Conservation (phyloP, 2,113 vertebrate genomes). For the Chaenogobius annularis region DNA sequence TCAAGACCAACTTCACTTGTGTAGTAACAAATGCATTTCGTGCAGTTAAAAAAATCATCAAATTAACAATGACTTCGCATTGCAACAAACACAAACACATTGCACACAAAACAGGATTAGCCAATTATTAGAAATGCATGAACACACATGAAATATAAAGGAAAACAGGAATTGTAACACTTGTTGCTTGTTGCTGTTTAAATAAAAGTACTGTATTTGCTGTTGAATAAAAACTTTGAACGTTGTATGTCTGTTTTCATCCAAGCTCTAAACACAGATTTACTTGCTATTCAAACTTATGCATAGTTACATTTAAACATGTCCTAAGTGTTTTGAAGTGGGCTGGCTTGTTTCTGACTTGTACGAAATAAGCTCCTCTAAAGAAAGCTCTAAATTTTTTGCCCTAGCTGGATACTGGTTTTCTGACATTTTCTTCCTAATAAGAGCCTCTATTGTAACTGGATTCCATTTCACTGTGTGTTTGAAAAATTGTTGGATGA, state of each 20-base stretch:
- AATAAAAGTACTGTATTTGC: too few relatives aligned
- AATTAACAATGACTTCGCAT: background rate
- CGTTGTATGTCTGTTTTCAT: too few relatives aligned
- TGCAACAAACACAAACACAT: background rate
- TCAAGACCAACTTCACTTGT: slow-evolving; percentile 66
- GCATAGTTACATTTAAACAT: background rate
- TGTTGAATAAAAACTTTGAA: too few relatives aligned
- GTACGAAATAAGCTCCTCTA: slow-evolving; percentile 59
- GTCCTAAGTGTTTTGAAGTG: background rate
- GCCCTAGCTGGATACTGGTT: slow-evolving; percentile 34
- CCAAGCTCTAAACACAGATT: background rate
- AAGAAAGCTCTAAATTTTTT: slow-evolving; percentile 52
- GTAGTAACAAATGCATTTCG: slow-evolving; percentile 56
- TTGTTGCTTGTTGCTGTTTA: too few relatives aligned
- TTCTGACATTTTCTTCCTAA: slow-evolving; percentile 59
- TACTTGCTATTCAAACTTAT: background rate
- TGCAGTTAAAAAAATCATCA: slow-evolving; percentile 28
- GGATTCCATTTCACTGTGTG: slow-evolving; percentile 16
- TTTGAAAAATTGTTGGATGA: slow-evolving; percentile 47
- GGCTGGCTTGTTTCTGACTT: background rate
- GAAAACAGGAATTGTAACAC: too few relatives aligned
- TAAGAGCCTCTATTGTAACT: slow-evolving; percentile 33
- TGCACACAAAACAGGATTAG: too few relatives aligned
- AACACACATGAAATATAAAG: too few relatives aligned
- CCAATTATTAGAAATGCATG: too few relatives aligned